phyloP scores from a whole-genome alignment of 2,888 invertebrate species.

The Rosalia funebris region DNA sequence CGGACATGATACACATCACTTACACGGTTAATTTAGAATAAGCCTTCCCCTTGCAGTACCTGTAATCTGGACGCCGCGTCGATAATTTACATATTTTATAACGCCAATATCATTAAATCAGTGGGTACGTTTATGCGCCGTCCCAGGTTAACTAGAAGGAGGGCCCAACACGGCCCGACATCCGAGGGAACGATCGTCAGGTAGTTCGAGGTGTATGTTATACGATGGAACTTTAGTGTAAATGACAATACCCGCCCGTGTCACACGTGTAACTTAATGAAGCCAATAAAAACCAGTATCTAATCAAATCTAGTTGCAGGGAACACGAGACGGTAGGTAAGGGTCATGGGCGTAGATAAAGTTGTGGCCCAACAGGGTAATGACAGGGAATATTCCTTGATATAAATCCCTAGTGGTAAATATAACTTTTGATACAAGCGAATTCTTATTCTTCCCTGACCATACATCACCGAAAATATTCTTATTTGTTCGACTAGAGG shows the following conservation, averaged over 20 bases:
- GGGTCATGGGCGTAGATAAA: slow-evolving; percentile 1
- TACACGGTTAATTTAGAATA: neutral
- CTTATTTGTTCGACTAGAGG: no score
- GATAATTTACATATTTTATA: slow-evolving; percentile 10
- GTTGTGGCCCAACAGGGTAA: neutral
- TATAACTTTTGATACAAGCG: no score
- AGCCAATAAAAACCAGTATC: slow-evolving; percentile 46
- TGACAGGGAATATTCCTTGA: no score
- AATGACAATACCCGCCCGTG: slow-evolving; percentile 40
- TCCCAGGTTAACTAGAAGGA: slow-evolving; percentile 5
- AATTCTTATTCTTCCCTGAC: no score
- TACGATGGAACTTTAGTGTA: slow-evolving; percentile 30
- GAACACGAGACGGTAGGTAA: slow-evolving; percentile 32
- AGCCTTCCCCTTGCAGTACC: neutral
- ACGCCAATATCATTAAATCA: slow-evolving; percentile 11
- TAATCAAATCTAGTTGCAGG: slow-evolving; percentile 41
- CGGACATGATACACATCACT: neutral
- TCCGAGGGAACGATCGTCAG: slow-evolving; percentile 21
- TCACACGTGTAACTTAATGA: slow-evolving; percentile 43
- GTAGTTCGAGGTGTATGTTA: slow-evolving; percentile 31
- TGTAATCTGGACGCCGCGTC: neutral
- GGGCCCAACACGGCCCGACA: slow-evolving; percentile 5
- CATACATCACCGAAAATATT: no score
- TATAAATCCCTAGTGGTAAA: no score
- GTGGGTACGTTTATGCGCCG: slow-evolving; percentile 1